Conservation (phyloP, 2,888 invertebrate species). For the Chaetogeoica ovagalla region DNA sequence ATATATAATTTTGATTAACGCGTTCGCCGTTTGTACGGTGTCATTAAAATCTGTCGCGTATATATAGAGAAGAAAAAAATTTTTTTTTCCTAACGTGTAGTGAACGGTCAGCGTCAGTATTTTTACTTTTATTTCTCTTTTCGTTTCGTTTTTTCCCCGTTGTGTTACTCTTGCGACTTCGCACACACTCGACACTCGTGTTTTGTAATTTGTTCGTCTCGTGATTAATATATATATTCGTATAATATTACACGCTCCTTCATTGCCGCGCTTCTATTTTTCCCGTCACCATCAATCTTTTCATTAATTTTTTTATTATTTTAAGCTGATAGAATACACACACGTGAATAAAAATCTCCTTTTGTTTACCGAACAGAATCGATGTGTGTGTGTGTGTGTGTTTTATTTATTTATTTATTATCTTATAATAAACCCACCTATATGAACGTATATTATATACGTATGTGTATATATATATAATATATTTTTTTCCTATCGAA, state of each 20-base stretch:
- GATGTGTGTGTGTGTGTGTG: not conserved
- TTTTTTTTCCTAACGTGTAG: conserved; percentile 18
- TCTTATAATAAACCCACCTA: not conserved
- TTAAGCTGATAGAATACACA: not conserved
- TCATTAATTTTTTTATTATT: conserved; percentile 13
- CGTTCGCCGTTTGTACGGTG: conserved; percentile 21
- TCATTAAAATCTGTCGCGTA: conserved; percentile 30
- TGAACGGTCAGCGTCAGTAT: conserved; percentile 5
- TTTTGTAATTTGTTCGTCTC: conserved; percentile 30
- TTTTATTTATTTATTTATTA: conserved; percentile 33
- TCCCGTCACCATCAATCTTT: not conserved
- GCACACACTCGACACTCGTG: conserved; percentile 24
- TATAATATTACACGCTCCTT: not conserved
- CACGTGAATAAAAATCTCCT: not conserved
- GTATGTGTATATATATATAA: not conserved
- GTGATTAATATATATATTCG: conserved; percentile 34
- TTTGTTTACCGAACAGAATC: conserved; percentile 34
- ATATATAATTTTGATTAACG: conserved; percentile 40
- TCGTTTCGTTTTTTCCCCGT: not conserved
- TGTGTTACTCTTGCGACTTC: conserved; percentile 30
- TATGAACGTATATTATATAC: not conserved
- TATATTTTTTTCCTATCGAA: conserved; percentile 18
- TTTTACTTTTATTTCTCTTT: conserved; percentile 9
- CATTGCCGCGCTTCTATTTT: not conserved
- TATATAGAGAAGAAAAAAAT: not conserved